Evolutionary conservation across 2,113 vertebrate species (phyloP).

Genomic region (Malurus cyaneus): DNA sequence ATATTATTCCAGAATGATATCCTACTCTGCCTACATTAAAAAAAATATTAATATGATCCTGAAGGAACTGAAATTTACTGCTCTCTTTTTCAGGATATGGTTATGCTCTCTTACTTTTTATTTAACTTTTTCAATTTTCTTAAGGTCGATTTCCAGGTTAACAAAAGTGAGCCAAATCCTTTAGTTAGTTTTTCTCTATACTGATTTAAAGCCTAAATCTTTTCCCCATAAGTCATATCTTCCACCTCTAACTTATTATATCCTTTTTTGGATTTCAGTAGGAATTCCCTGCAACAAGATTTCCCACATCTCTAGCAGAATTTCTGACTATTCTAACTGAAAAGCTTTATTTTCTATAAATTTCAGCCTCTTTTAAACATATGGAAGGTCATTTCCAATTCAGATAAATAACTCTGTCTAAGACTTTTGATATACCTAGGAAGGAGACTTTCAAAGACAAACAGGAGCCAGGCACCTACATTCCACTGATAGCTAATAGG

Average conservation of each 20-base stretch:
- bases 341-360: background rate
- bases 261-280: background rate
- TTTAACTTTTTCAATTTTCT: background rate
- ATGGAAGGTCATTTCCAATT: background rate
- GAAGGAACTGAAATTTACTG: background rate
- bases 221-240: background rate
- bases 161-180: background rate
- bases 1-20: background rate
- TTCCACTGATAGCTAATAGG: slow-evolving; percentile 16
- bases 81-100: background rate
- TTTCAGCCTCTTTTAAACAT: background rate
- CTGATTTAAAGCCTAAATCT: background rate
- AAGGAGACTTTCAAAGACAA: slow-evolving; percentile 35
- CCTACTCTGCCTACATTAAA: background rate
- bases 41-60: background rate
- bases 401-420: background rate
- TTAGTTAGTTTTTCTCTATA: background rate
- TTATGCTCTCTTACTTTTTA: background rate
- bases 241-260: background rate
- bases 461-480: background rate
- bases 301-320: background rate
- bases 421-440: background rate
- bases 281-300: background rate
- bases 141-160: background rate
- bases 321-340: background rate